Base-by-base conservation (phyloP, 30 jellyfish, hydroid and myxozoan genomes). In the Turritopsis rubra region DNA sequence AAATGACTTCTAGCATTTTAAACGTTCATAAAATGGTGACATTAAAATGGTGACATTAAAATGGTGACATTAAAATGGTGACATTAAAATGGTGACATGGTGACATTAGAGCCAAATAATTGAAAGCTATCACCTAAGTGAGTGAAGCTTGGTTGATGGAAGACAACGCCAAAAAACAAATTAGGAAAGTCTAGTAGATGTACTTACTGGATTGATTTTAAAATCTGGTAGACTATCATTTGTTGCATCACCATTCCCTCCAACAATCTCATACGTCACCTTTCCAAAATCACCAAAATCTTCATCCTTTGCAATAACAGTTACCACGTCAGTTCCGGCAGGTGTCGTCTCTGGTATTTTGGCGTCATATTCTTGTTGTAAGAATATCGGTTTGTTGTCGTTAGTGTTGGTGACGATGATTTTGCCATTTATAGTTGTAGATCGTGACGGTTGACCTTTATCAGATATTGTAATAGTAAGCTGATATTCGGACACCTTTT, bases 301-400 rank as follows among this genome's bases (percentile, higher is more conserved):
- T 68, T 8, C 22, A 68, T 68, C 77, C 30, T 68, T 27, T 9
- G 77, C 77, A 23, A n/a, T 68, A 16, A 68, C 77, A 7, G 77
- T 68, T 22, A 68, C 77, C 16, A 68, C 77, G 8, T n/a, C 77
- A 68, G 28, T 27, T 9, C 0, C 30, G 30, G 30, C 30, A 8
- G 77, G 77, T 17, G 30, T n/a, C 77, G 77, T 68, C 19, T 68
- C 77, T 68, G 28, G 77, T n/a, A 68, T 68, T 7, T 16, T 74
- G 24, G 24, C 31, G 31, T n/a, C 30, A 22, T 68, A 68, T 7
- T 23, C 30, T 68, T 17, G 31, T 68, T 23, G 77, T n/a, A 68
- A 23, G 77, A 68, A 68, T 22, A 0, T 68, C 30, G 77, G 77
- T 27, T 68, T 68, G 21, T 68, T 68, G 30, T 68, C 77, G 21